These are phyloP conservation scores for Lucifuga dentata DNA, from an alignment of 2,113 vertebrate genomes.

Conservation along the genomic window DNA sequence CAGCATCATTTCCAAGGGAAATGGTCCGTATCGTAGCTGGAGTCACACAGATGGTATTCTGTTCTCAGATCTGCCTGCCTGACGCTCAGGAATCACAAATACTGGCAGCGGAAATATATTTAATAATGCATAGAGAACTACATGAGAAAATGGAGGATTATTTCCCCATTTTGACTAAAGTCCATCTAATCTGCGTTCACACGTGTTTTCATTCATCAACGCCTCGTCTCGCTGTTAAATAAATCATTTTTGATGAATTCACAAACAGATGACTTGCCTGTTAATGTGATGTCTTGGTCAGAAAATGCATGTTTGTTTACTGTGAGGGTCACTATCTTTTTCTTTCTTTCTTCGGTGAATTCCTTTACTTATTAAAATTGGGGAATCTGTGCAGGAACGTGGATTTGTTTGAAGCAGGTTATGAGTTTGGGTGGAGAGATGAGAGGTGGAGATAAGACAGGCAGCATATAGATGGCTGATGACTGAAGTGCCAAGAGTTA, in stretches of 20 bases:
- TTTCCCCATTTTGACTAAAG: no score
- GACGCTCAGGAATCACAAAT: not conserved
- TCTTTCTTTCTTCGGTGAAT: constrained; percentile 1
- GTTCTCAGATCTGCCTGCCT: not conserved
- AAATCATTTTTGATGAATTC: no score
- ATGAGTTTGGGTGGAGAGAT: constrained; percentile 8
- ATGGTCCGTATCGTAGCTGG: not conserved
- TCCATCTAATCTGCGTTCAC: no score
- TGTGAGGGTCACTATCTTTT: not conserved
- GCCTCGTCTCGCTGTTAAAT: no score
- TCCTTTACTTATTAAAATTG: constrained; percentile 33
- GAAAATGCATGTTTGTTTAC: not conserved
- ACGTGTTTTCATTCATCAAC: no score
- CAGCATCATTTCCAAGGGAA: no score
- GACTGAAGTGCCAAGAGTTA: not conserved
- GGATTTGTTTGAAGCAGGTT: not conserved
- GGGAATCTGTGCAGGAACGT: not conserved
- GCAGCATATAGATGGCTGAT: not conserved
- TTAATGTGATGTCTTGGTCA: not conserved
- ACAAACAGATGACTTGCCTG: no score
- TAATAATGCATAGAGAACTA: not conserved
- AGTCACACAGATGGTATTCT: constrained; percentile 14
- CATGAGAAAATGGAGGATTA: not conserved
- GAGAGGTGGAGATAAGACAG: constrained; percentile 28
- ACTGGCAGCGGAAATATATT: not conserved